Conservation (phyloP, 2,888 invertebrate genomes). For the Crepidodera aurea region DNA sequence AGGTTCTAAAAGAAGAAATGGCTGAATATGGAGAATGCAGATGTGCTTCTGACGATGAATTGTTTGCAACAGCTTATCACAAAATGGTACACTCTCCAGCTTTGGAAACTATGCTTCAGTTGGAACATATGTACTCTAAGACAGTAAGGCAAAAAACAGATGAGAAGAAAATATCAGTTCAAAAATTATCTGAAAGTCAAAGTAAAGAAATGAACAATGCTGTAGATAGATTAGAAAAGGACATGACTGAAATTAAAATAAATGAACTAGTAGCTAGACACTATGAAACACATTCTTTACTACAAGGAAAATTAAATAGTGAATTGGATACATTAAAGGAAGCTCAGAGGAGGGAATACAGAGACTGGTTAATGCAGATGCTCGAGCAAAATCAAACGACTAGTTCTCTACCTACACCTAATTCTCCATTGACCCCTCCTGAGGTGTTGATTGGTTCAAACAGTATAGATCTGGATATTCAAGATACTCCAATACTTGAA, state of each 20-base stretch:
- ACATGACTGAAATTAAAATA: constrained; percentile 83
- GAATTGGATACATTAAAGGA: constrained; percentile 85
- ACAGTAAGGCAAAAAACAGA: constrained; percentile 77
- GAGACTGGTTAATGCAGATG: constrained; percentile 87
- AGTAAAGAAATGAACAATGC: constrained; percentile 89
- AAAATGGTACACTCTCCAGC: constrained; percentile 72
- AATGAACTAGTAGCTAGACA: constrained; percentile 84
- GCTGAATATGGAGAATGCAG: constrained; percentile 83
- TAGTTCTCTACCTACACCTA: constrained; percentile 65
- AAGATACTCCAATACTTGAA: constrained; percentile 67
- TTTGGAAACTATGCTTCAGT: constrained; percentile 85
- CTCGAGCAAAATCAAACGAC: constrained; percentile 75
- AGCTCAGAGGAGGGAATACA: constrained; percentile 85
- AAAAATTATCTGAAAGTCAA: constrained; percentile 75
- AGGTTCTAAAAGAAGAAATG: constrained; percentile 80
- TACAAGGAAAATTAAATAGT: constrained; percentile 86
- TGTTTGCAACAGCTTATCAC: constrained; percentile 87
- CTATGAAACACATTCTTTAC: constrained; percentile 82
- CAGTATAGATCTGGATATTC: constrained; percentile 37
- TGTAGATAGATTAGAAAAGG: constrained; percentile 78
- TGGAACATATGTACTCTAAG: constrained; percentile 87
- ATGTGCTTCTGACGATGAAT: constrained; percentile 84
- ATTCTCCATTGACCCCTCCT: constrained; percentile 61
- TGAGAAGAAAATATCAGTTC: constrained; percentile 77
- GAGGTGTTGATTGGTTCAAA: constrained; percentile 39